Conservation (phyloP, 1,140 invertebrate species). For the Zophobas atratus region DNA sequence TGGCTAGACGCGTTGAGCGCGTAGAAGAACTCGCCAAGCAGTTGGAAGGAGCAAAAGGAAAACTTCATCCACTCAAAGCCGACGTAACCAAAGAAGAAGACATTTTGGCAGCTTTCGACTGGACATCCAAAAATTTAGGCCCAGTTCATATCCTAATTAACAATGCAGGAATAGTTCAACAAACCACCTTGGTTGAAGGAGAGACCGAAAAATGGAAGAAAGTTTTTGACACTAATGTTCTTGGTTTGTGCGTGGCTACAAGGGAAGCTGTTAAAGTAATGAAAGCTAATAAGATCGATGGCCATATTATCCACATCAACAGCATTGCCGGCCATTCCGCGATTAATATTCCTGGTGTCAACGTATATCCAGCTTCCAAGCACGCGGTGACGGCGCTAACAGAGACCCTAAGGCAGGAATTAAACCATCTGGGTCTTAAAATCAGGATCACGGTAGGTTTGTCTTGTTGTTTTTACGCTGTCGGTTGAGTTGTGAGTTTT, state of each 20-base stretch:
- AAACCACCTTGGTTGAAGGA: slow-evolving; percentile 8
- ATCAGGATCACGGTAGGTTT: not conserved
- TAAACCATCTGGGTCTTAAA: not conserved
- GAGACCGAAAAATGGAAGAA: slow-evolving; percentile 44
- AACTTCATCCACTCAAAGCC: slow-evolving; percentile 71
- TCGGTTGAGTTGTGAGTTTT: not conserved
- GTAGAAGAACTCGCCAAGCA: slow-evolving; percentile 68
- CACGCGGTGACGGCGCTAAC: too few relatives aligned
- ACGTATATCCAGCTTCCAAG: not conserved
- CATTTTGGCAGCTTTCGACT: slow-evolving; percentile 76
- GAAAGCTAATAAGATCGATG: slow-evolving; percentile 65
- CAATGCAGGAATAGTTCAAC: slow-evolving; percentile 73
- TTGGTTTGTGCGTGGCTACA: slow-evolving; percentile 71
- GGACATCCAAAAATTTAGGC: slow-evolving; percentile 74
- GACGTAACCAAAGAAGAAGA: slow-evolving; percentile 78
- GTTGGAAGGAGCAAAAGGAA: slow-evolving; percentile 55
- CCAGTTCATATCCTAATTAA: slow-evolving; percentile 81
- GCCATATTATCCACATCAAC: slow-evolving; percentile 67
- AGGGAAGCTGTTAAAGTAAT: slow-evolving; percentile 73
- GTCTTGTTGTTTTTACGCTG: not conserved
- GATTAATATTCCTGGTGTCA: not conserved
- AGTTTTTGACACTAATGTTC: slow-evolving; percentile 73
- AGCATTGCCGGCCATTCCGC: slow-evolving; percentile 64
- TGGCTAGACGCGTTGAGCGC: slow-evolving; percentile 75
- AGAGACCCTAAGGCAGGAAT: not conserved